Evolutionary conservation across 2,888 invertebrate species (phyloP), one percentile per base, ranked within the genome.

Genomic region (Yponomeuta sedellus): DNA sequence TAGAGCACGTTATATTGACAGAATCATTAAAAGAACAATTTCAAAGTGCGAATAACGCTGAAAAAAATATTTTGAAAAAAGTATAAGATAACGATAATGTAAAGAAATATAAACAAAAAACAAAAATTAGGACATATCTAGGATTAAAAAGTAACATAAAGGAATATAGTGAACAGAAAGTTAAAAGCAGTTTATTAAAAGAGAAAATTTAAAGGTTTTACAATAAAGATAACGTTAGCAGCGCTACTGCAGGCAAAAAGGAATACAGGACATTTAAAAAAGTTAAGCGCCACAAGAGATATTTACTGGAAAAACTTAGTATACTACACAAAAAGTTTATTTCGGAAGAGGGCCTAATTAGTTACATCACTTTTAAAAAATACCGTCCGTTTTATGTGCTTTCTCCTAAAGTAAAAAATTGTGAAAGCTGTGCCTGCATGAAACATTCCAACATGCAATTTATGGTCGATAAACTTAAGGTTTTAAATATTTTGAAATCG

Each of bases 241-340:
- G 68, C 19, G 66, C 64, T 12, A 68, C 68, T 28, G 68, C 68
- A 10, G 66, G 66, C 52, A 68, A 68, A 64, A 68, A 66, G 28
- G 68, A 68, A 61, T 64, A 66, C 22, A 44, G 63, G 63, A 68
- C 66, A 19, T 62, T 58, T 4, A 66, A 65, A 44, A 64, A 66
- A 62, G 64, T 65, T 39, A 66, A n/a, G 19, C 56, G 52, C 20
- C 66, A 66, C 16, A 66, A 44, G 19, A 61, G 66, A 66, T 68
- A 65, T 25, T 58, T 58, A 39, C 34, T 65, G 8, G 65, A 59
- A 10, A 65, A 40, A 19, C 28, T 65, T 5, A 57, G 25, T 16
- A 58, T 44, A 12, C 65, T 65, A 16, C 65, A 65, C 19, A 28
- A 57, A 34, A 65, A 65, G 39, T 65, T 44, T 19, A 58, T 28